Percentiles rank a stretch among this genome's conserved stretches.
Evolutionary conservation across 1,140 invertebrate genomes (phyloP).

Genomic region (Drosophila ananassae): DNA sequence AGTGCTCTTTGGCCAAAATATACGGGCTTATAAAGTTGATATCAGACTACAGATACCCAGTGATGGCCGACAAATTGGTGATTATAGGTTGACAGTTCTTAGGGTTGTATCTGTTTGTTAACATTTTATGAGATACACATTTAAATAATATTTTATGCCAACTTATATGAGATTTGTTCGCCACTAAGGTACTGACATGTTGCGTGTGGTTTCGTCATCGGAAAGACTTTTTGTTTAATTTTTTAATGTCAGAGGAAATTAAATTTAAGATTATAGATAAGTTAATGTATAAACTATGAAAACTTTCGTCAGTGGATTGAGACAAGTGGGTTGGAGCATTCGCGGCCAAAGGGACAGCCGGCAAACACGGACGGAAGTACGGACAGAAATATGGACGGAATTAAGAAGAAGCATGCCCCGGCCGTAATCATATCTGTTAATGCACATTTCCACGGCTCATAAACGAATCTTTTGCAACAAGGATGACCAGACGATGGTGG

Average conservation of each 20-base stretch:
- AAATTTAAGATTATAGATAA: neutral
- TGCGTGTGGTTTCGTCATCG: no score
- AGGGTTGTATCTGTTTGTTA: no score
- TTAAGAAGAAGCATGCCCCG: neutral
- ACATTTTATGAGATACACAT: no score
- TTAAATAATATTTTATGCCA: no score
- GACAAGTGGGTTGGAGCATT: no score
- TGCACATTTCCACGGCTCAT: slow-evolving; percentile 76
- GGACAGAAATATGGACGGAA: neutral
- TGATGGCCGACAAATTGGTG: no score
- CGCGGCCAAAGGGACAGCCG: neutral
- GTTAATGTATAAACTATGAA: neutral
- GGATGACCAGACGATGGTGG: neutral
- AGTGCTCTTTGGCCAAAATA: neutral
- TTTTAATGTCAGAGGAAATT: neutral
- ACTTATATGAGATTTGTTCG: no score
- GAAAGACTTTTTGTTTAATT: neutral
- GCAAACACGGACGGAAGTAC: neutral
- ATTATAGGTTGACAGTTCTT: no score
- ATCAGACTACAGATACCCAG: no score
- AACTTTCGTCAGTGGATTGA: neutral
- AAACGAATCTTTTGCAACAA: slow-evolving; percentile 38
- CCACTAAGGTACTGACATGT: no score
- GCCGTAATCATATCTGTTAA: slow-evolving; percentile 61
- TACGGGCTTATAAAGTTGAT: no score